phyloP scores from a whole-genome alignment of 2,113 vertebrate genomes.

The Ascaphus truei region DNA sequence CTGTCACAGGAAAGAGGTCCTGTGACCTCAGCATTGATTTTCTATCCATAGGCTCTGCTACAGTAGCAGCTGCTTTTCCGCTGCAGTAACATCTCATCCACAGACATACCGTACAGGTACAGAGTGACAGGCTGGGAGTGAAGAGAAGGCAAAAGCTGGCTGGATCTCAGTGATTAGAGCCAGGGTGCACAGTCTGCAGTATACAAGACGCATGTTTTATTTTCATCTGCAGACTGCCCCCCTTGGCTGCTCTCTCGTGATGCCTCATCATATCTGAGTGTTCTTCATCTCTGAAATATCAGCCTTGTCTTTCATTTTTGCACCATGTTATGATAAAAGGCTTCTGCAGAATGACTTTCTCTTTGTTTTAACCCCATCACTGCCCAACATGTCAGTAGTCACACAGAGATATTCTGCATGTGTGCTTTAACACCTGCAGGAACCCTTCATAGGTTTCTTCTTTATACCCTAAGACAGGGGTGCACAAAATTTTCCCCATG shows the following conservation, averaged over 20 bases:
- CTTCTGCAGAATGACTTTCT: too few species aligned
- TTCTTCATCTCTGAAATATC: background rate
- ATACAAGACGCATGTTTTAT: too few species aligned
- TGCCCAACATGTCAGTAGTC: too few species aligned
- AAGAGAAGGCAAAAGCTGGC: background rate
- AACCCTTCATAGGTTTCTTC: too few species aligned
- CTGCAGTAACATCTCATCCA: background rate
- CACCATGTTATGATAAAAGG: too few species aligned
- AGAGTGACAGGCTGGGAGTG: background rate
- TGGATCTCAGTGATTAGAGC: background rate
- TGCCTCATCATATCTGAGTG: background rate
- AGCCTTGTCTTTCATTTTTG: background rate
- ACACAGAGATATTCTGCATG: too few species aligned
- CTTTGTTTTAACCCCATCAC: too few species aligned
- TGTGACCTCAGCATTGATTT: conserved; percentile 1
- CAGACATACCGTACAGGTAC: background rate
- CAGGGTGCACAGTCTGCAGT: background rate
- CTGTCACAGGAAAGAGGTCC: conserved; percentile 1
- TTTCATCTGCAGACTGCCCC: background rate
- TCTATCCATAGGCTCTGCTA: background rate
- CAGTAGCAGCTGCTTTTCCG: background rate
- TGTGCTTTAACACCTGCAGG: too few species aligned
- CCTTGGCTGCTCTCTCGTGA: background rate
- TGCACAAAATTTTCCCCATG: too few species aligned
- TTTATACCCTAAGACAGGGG: too few species aligned